Evolutionary conservation across 2,113 vertebrate species (phyloP).

Genomic region (Parotia lawesii): DNA sequence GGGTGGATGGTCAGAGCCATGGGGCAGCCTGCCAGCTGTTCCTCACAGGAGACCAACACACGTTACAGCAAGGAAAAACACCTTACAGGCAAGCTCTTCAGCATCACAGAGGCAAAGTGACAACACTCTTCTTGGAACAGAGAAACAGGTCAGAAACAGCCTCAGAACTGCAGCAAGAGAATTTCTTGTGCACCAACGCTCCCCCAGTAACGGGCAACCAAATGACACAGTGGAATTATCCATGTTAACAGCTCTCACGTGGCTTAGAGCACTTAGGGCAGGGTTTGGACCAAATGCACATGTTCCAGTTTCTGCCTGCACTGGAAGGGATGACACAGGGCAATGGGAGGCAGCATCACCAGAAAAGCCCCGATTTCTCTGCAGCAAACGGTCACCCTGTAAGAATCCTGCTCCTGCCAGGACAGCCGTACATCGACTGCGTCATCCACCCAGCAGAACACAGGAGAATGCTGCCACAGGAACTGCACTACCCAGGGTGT

Average conservation of each 20-base stretch:
- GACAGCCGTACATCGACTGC: fast-evolving
- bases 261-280: neutral
- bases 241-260: fast-evolving
- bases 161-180: fast-evolving
- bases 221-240: fast-evolving
- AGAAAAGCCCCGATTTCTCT: neutral
- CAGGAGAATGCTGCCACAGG: neutral
- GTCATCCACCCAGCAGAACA: neutral
- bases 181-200: too few species aligned
- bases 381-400: neutral
- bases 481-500: neutral
- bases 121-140: neutral
- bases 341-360: neutral
- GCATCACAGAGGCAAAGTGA: neutral
- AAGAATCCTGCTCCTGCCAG: neutral
- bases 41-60: too few species aligned
- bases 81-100: fast-evolving
- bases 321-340: neutral
- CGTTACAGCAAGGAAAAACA: neutral
- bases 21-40: neutral
- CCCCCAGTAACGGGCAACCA: neutral
- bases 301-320: neutral
- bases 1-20: neutral
- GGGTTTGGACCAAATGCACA: neutral
- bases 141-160: neutral